Evolutionary conservation across 1,140 invertebrate species (phyloP).

Genomic region (Camponotus vicinus): DNA sequence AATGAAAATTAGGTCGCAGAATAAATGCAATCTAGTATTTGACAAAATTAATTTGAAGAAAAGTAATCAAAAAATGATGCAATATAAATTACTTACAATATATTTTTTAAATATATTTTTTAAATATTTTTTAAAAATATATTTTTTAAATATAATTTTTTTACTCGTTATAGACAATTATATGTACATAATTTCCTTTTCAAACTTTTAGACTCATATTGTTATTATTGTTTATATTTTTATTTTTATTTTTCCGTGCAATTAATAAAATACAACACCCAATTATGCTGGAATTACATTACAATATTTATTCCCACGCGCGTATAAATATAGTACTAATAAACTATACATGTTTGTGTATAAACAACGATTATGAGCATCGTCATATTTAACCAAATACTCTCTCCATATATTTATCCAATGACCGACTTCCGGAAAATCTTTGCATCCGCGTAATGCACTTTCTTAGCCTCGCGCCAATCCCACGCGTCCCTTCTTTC

Average conservation of each 20-base stretch:
- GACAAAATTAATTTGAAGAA: not conserved
- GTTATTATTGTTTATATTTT: not conserved
- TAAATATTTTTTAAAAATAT: too few species aligned
- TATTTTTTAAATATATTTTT: not conserved
- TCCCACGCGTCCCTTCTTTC: slow-evolving; percentile 35
- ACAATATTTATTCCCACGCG: not conserved
- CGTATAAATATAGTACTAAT: not conserved
- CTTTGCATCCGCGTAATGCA: not conserved
- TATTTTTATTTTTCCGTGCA: not conserved
- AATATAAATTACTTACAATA: not conserved
- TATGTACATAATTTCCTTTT: slow-evolving; percentile 1
- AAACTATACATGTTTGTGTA: not conserved
- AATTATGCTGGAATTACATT: slow-evolving; percentile 4
- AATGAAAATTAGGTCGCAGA: not conserved
- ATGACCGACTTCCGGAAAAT: slow-evolving; percentile 60
- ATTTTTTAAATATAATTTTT: not conserved
- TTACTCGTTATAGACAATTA: not conserved
- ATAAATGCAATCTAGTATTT: not conserved
- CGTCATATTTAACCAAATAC: not conserved
- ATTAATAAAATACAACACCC: slow-evolving; percentile 12
- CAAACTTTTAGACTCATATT: not conserved
- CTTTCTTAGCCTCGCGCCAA: slow-evolving; percentile 23
- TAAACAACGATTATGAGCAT: slow-evolving; percentile 6
- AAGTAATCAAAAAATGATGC: not conserved
- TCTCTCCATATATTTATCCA: not conserved